Base-by-base conservation (phyloP, 64 coral and sea anemone genomes). In the Pocillopora damicornis region DNA sequence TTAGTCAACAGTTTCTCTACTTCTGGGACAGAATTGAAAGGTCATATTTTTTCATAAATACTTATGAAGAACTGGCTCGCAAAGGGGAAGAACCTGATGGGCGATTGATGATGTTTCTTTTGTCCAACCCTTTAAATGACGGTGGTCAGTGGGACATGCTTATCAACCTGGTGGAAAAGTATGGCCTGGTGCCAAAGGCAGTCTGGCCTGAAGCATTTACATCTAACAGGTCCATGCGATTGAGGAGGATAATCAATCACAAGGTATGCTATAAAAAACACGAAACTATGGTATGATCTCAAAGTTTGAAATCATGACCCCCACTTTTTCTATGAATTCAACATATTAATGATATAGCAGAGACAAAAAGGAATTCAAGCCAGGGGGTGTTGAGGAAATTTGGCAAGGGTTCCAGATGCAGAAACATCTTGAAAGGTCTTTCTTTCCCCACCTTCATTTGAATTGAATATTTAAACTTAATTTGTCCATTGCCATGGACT, bases 21-120 rank as follows among this genome's bases (percentile, higher is more conserved):
- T 99, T 99, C 79, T 99, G 89, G 86, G 97, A 99, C 88, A 99
- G 95, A 86, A 93, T 99, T 83, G 97, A 99, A 86, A 92, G 97
- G 13, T 88, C 93, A 2, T 92, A 95, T 79, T 99, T 86, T 42
- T 94, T 94, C 76, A 75, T 99, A 34, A 86, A 95, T 91, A 85
- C 69, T 30, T 99, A 92, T 80, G 93, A 95, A 73, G 90, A 99
- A 56, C 37, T 99, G 11, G 97, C 93, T 42, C 90, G 87, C 60
- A 92, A 93, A 60, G 80, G 89, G 36, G 88, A 91, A 84, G 90
- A 88, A 25, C 86, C 85, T 37, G 97, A 99, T 89, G 88, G 97
- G 22, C 90, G 97, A 25, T 76, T 95, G 15, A 95, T 99, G 93
- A 93, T 93, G 90, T 99, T 95, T 79, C 61, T 99, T n/a, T 22